Evolutionary conservation across 2,113 vertebrate genomes (phyloP), one percentile per base, ranked within the genome.

Genomic region (Scortum barcoo): DNA sequence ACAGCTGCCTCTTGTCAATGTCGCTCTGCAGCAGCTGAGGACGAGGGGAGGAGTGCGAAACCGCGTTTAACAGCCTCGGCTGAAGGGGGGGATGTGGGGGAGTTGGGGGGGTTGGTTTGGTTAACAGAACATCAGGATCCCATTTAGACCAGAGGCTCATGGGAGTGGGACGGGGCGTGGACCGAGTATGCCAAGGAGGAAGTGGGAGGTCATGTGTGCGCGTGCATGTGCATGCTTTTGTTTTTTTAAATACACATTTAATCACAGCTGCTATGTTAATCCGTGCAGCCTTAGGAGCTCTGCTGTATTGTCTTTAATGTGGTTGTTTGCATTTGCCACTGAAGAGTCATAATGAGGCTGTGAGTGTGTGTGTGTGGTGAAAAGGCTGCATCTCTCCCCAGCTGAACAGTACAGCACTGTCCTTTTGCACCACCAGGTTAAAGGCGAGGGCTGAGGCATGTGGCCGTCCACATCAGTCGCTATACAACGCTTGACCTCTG

Each of bases 121-220:
- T 80, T 61, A 71, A 78, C 50, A 61, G 79, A 91, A 93, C 93
- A 95, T 95, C 91, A 93, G 95, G 93, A 93, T 94, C 87, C 69
- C 77, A 94, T 95, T 95, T 89, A 84, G 81, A 85, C 74, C 83
- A 74, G 63, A 67, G 78, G 63, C 86, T 77, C 75, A 40, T 76
- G 88, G 90, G 88, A 92, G 77, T 50, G 69, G 80, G 73, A 88
- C 20, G 17, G 84, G 86, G 88, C 81, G 88, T 88, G 40, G 74
- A 81, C 88, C 60, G 76, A 63, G 75, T 46, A 71, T 83, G 70
- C 69, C 28, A 72, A 72, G 68, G 78, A 90, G 86, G 91, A 91
- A 93, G 83, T 79, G 60, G 66, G 79, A 84, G 86, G 84, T 89
- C 79, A 53, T 60, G 63, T 44, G 60, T 73, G 58, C 44, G 72